phyloP scores from a whole-genome alignment of 92 coral and sea anemone genomes.

The Montipora capitata region DNA sequence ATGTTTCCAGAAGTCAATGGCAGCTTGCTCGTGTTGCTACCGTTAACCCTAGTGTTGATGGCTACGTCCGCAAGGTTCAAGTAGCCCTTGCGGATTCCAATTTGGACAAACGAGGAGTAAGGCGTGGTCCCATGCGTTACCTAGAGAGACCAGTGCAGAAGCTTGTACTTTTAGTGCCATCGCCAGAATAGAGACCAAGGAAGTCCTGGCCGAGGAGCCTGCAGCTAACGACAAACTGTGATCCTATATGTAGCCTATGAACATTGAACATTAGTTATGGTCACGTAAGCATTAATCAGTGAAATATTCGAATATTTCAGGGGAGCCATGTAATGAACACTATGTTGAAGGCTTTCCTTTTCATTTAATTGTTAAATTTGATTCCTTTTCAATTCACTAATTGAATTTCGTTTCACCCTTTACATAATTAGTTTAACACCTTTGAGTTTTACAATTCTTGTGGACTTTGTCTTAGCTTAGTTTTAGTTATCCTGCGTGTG shows the following conservation, averaged over 20 bases:
- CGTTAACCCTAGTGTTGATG: conserved; percentile 63
- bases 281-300: neutral
- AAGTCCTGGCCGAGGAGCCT: conserved; percentile 64
- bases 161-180: conserved; percentile 44
- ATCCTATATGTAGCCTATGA: neutral
- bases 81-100: conserved; percentile 60
- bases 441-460: no score
- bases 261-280: neutral
- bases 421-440: no score
- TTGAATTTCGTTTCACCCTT: no score
- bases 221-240: neutral
- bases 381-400: no score
- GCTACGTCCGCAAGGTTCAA: conserved; percentile 63
- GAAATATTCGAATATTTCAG: conserved; percentile 49
- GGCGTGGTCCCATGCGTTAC: conserved; percentile 32
- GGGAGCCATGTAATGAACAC: conserved; percentile 45
- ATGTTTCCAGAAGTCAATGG: conserved; percentile 47
- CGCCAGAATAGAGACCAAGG: conserved; percentile 17
- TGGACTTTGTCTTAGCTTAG: no score
- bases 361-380: no score
- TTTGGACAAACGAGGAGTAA: conserved; percentile 61
- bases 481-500: no score
- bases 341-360: neutral
- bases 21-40: conserved; percentile 61
- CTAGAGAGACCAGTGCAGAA: conserved; percentile 72